phyloP scores from a whole-genome alignment of 2,113 vertebrate species.

The Mus spicilegus region DNA sequence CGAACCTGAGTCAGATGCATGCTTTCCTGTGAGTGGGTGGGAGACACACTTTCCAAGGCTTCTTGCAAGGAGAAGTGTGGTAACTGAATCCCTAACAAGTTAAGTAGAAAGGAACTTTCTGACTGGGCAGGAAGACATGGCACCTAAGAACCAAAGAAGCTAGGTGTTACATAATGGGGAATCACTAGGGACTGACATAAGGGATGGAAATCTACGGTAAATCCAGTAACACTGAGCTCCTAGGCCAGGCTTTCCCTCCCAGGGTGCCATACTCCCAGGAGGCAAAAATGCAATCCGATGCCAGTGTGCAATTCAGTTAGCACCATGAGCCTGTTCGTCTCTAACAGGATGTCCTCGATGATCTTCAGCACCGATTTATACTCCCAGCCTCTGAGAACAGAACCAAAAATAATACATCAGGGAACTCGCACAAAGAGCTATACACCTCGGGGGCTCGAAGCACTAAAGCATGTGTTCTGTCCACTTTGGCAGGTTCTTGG shows the following conservation, averaged over 20 bases:
- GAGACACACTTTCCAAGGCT: no score
- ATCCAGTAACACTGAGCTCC: background rate
- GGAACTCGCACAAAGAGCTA: background rate
- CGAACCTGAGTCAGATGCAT: background rate
- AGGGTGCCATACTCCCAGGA: background rate
- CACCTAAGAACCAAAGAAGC: accelerated
- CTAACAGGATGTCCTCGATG: background rate
- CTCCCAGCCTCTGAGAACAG: background rate
- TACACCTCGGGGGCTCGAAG: background rate
- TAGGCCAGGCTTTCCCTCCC: background rate
- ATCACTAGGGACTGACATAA: accelerated
- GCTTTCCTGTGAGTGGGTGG: background rate
- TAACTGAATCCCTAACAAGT: no score
- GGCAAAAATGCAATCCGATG: background rate
- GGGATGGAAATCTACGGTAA: background rate
- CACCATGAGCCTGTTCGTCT: background rate
- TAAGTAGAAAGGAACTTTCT: background rate
- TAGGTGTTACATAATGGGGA: accelerated
- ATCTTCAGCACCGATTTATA: background rate
- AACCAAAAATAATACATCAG: background rate
- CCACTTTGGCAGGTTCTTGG: background rate
- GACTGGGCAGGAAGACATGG: background rate
- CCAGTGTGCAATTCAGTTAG: accelerated
- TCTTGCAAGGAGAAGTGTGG: background rate
- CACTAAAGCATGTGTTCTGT: background rate